Conservation (phyloP, 2,888 invertebrate genomes). For the Orchestes rusci region DNA sequence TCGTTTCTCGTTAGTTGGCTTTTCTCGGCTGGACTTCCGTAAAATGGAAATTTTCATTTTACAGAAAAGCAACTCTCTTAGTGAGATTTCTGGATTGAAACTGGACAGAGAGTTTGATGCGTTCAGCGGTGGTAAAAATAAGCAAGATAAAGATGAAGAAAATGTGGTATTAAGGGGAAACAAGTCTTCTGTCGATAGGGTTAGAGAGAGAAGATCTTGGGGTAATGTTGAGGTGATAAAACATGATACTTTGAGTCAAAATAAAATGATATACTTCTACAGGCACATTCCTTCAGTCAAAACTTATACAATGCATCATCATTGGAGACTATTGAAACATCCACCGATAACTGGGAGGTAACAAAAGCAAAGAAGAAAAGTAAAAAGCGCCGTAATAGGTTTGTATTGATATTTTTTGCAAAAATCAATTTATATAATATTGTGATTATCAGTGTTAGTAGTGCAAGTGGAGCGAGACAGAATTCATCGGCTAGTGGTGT, state of each 20-base stretch:
- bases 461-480: constrained; percentile 26
- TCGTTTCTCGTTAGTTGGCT: no score
- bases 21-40: no score
- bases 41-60: constrained; percentile 30
- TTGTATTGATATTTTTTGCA: not conserved
- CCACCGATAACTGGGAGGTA: constrained; percentile 74
- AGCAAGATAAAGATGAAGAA: constrained; percentile 36
- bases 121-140: constrained; percentile 24
- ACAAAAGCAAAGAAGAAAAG: constrained; percentile 75
- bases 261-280: not conserved
- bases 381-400: constrained; percentile 56
- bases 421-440: not conserved
- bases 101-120: constrained; percentile 30
- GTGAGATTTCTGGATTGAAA: constrained; percentile 67
- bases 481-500: constrained; percentile 15
- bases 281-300: no score
- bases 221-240: constrained; percentile 38
- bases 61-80: constrained; percentile 71
- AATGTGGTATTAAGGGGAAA: constrained; percentile 33
- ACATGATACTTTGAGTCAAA: not conserved
- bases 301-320: constrained; percentile 41
- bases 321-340: constrained; percentile 46
- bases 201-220: constrained; percentile 38
- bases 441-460: constrained; percentile 46
- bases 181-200: constrained; percentile 34